Evolutionary conservation across 2,888 invertebrate species (phyloP), one percentile per base, ranked within the genome.

Genomic region (Maniola hyperantus): DNA sequence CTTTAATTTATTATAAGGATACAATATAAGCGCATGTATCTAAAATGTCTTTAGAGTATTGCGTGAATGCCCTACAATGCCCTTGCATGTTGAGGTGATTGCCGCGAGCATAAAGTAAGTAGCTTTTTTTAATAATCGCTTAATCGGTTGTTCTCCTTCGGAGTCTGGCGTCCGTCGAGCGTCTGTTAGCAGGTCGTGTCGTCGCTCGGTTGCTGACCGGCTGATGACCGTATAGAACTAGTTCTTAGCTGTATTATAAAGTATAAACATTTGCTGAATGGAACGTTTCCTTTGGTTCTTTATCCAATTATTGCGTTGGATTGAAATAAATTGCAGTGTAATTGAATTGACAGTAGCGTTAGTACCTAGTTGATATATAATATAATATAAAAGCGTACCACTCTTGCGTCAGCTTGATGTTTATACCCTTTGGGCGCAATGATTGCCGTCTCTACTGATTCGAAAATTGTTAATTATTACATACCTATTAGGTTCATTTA

Each of bases 161-260:
- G 18, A 39, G 55, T 36, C 55, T 36, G 48, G 50, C 50, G 20
- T 11, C 6, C 50, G 11, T 51, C 11, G 20, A 48, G 15, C 18
- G 54, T 54, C 15, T 81, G 75, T 73, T 8, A 34, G 15, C 34
- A 2, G 39, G 15, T 55, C 4, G 15, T 11, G 39, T 11, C 26
- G 26, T 55, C 74, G 75, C 72, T 74, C 78, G 75, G 81, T 79
- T 80, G 76, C 77, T 78, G 79, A 79, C 79, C 81, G 78, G 64
- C 73, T 64, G 66, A 64, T 68, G 64, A 71, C 74, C 64, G 74
- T 75, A 69, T 74, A 69, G 68, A 77, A 79, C 79, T 77, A 77
- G 79, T 80, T 76, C 72, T 72, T 64, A 71, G 65, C 70, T 72
- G 48, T 65, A 76, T 73, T 74, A 59, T 46, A 57, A 44, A 76